phyloP scores from a whole-genome alignment of 2,113 vertebrate species.

The Todiramphus chloris region DNA sequence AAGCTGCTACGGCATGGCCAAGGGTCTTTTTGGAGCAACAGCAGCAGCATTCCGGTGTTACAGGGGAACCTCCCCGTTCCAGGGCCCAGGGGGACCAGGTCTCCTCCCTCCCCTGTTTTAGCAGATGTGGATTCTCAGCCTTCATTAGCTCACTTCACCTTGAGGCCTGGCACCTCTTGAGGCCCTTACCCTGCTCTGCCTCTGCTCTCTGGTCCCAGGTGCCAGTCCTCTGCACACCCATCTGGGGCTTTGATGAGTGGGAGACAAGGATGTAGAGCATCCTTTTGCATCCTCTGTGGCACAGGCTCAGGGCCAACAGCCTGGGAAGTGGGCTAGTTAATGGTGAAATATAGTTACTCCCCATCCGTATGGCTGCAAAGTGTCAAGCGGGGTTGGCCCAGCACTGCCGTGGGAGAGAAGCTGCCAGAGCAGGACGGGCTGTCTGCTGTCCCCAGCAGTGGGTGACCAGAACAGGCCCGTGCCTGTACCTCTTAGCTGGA shows the following conservation, averaged over 20 bases:
- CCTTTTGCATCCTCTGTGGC: not conserved
- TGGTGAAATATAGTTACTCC: fast-evolving
- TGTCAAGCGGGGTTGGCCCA: not conserved
- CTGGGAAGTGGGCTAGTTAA: not conserved
- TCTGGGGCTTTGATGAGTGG: not conserved
- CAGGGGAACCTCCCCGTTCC: not conserved
- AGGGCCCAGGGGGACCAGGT: not conserved
- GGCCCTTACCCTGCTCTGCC: not conserved
- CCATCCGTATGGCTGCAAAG: not conserved
- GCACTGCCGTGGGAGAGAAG: not conserved
- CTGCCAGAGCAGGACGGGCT: not conserved
- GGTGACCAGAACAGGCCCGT: not conserved
- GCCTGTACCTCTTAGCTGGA: not conserved
- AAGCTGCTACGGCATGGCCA: not conserved
- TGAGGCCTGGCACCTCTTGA: not conserved
- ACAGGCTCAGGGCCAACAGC: not conserved
- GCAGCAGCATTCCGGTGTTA: not conserved
- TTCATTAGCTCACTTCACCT: not conserved
- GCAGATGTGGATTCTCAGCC: not conserved
- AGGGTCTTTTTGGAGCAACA: not conserved
- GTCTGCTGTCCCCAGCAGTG: not conserved
- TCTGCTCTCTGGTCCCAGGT: not conserved
- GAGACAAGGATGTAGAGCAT: not conserved
- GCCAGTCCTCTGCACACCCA: not conserved
- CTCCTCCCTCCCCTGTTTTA: not conserved